Evolutionary conservation across 2,888 invertebrate species (phyloP), one percentile per base, ranked within the genome.

Genomic region (Rhimphoctona megacephalus): DNA sequence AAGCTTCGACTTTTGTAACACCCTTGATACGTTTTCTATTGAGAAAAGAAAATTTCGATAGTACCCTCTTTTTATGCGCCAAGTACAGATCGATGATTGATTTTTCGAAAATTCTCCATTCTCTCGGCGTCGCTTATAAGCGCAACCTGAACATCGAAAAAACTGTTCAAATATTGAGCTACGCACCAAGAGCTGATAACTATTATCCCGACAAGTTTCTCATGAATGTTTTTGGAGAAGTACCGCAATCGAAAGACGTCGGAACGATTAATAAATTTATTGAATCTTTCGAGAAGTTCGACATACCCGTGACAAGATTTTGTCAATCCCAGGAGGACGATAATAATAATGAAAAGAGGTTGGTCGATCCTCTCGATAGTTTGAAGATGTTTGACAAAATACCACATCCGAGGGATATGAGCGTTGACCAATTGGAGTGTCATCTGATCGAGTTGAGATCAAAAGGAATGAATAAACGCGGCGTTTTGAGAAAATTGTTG

Each of bases 381-480:
- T 14, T n/a, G 7, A 36, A 36, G 11, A 0, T 30, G 6, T 5
- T 25, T 2, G 2, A 33, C 5, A 46, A 19, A 67, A 85, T 87
- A 52, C 78, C 74, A 8, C 89, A 90, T 85, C 88, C 88, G 95
- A 95, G 95, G 90, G 94, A 96, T 81, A 97, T 97, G 97, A 95
- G 94, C 85, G 92, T 95, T 6, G 95, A 96, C 33, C 95, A 96
- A 73, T 92, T 97, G 2, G 96, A 96, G 88, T 95, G 95, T 1
- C 97, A 97, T 91, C 93, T 97, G 0, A 92, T 94, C 7, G 97
- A 97, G 90, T 92, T 97, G n/a, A 96, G 96, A 91, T 94, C 95
- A 49, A 97, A 97, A 90, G 95, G 95, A 33, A 95, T 97, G 95
- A 96, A 97, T 94, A 95, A 96, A 0, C 95, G 97, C 6, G 97